Evolutionary conservation across 2,113 vertebrate genomes (phyloP).

Genomic region (Muscicapa adusta): DNA sequence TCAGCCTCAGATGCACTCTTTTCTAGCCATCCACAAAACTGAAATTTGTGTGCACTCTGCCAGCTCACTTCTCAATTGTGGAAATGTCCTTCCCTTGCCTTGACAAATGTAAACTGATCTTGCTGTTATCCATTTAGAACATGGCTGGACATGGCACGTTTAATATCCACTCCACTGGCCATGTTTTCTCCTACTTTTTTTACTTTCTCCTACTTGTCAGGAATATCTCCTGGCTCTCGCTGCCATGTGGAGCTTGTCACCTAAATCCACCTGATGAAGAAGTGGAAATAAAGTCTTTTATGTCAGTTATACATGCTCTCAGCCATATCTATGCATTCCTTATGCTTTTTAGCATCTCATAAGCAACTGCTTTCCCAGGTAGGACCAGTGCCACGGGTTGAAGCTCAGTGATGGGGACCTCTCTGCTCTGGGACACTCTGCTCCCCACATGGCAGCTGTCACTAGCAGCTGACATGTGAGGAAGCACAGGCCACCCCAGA

Average conservation of each 20-base stretch:
- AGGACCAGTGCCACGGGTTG: accelerated
- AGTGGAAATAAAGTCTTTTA: not conserved
- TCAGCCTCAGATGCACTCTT: not conserved
- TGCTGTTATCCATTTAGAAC: not conserved
- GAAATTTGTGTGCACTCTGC: not conserved
- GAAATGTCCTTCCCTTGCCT: not conserved
- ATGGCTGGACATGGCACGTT: not conserved
- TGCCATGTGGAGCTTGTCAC: not conserved
- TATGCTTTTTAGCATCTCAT: not conserved
- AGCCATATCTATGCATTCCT: not conserved
- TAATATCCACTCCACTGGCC: not conserved
- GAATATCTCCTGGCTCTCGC: accelerated
- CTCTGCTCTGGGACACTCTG: too few species aligned
- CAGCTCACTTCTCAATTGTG: accelerated
- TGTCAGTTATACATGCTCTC: not conserved
- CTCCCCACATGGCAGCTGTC: not conserved
- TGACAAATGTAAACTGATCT: not conserved
- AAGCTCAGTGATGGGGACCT: not conserved
- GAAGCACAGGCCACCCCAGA: not conserved
- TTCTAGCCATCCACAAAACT: not conserved
- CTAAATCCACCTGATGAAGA: not conserved
- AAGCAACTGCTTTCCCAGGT: not conserved
- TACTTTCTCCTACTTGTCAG: not conserved
- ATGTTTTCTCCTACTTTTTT: not conserved
- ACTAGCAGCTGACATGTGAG: not conserved